Conservation (phyloP, 1,140 invertebrate species). For the Eubasilissa regina region DNA sequence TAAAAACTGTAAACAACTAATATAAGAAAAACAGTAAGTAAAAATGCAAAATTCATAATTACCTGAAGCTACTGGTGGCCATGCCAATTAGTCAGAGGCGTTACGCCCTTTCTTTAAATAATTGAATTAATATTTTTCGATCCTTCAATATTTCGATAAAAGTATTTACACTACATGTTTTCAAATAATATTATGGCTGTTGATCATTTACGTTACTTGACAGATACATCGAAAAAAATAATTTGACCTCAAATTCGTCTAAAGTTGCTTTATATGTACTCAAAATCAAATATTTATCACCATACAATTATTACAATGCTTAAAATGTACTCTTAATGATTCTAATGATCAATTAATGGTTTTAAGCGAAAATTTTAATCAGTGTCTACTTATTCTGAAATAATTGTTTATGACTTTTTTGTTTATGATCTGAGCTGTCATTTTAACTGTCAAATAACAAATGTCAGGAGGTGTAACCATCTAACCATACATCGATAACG, state of each 20-base stretch:
- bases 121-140: conserved; percentile 40
- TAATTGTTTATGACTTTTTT: conserved; percentile 7
- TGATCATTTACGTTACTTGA: neutral
- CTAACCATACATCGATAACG: conserved; percentile 11
- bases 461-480: conserved; percentile 45
- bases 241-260: neutral
- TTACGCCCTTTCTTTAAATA: conserved; percentile 35
- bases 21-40: neutral
- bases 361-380: neutral
- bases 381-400: neutral
- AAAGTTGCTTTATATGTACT: neutral
- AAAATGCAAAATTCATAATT: conserved; percentile 11
- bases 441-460: conserved; percentile 41
- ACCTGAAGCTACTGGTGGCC: conserved; percentile 50
- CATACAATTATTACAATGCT: neutral
- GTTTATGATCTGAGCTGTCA: conserved; percentile 16
- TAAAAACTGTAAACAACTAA: conserved; percentile 37
- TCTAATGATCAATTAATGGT: neutral
- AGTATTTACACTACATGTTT: conserved; percentile 51
- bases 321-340: neutral
- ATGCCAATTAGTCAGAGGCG: conserved; percentile 28
- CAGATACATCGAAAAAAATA: conserved; percentile 2
- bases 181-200: conserved; percentile 28
- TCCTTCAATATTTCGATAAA: conserved; percentile 42
- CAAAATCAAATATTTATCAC: neutral